phyloP scores from a whole-genome alignment of 1,140 invertebrate species.

The Harlomillsia oculata region DNA sequence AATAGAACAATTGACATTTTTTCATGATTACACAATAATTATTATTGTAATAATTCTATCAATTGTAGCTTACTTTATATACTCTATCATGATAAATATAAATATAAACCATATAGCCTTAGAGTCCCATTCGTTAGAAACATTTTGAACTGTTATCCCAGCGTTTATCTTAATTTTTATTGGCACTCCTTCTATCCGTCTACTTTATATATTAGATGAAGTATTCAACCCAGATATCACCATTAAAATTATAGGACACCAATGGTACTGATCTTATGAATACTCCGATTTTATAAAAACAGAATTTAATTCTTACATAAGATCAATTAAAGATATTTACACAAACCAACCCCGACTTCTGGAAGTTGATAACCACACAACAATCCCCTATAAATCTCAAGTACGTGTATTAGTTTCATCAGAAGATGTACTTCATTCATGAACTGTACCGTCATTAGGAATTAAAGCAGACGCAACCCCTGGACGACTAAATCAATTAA shows the following conservation, averaged over 20 bases:
- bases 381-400: constrained; percentile 48
- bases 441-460: constrained; percentile 51
- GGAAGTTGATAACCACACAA: constrained; percentile 53
- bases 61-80: constrained; percentile 38
- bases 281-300: constrained; percentile 46
- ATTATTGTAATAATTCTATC: constrained; percentile 42
- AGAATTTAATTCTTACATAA: constrained; percentile 57
- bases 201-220: constrained; percentile 55
- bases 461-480: constrained; percentile 57
- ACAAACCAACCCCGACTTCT: constrained; percentile 46
- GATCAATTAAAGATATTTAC: constrained; percentile 40
- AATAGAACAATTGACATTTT: constrained; percentile 52
- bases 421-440: constrained; percentile 59
- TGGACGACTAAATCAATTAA: constrained; percentile 56
- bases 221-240: constrained; percentile 45
- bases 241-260: constrained; percentile 54
- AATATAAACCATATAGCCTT: constrained; percentile 40
- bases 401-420: constrained; percentile 51
- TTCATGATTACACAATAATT: constrained; percentile 50
- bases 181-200: constrained; percentile 49
- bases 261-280: constrained; percentile 61
- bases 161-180: constrained; percentile 55
- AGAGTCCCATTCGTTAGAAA: constrained; percentile 49
- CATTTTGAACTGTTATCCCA: constrained; percentile 53
- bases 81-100: constrained; percentile 37